phyloP scores from a whole-genome alignment of 2,888 invertebrate species.

The Eulithis testata region DNA sequence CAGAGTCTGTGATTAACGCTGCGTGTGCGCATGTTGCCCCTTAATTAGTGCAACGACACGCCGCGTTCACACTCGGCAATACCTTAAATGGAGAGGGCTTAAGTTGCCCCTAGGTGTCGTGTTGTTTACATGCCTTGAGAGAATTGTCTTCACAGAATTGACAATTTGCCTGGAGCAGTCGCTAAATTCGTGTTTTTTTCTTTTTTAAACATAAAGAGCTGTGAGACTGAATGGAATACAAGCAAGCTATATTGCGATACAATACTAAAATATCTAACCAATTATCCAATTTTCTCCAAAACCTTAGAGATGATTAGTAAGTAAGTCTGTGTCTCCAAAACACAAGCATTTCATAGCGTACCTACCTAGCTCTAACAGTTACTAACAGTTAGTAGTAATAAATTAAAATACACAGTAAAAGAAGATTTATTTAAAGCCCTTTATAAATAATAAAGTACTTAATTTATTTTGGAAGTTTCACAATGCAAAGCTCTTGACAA shows the following conservation, averaged over 20 bases:
- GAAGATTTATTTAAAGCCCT: neutral
- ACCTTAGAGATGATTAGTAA: too few species aligned
- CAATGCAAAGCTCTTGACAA: constrained; percentile 22
- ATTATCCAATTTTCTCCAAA: too few species aligned
- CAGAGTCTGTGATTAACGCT: constrained; percentile 65
- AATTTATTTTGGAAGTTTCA: constrained; percentile 30
- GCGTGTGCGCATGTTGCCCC: constrained; percentile 76
- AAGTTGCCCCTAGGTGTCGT: constrained; percentile 53
- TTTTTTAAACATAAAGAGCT: neutral
- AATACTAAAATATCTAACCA: too few species aligned
- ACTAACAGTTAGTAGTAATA: too few species aligned
- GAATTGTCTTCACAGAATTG: constrained; percentile 26
- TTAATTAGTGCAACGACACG: constrained; percentile 78
- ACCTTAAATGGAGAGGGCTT: constrained; percentile 76
- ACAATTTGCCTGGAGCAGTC: constrained; percentile 19
- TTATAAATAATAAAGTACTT: constrained; percentile 24
- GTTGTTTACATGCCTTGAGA: constrained; percentile 49
- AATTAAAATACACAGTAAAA: neutral
- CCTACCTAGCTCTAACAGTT: too few species aligned
- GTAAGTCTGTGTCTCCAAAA: too few species aligned
- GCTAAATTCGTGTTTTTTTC: constrained; percentile 1
- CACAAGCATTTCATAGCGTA: too few species aligned
- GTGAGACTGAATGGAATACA: too few species aligned
- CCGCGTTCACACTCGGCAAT: constrained; percentile 70
- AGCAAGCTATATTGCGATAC: too few species aligned